phyloP scores from a whole-genome alignment of 2,888 invertebrate genomes.

The Dolichomitus sp. region DNA sequence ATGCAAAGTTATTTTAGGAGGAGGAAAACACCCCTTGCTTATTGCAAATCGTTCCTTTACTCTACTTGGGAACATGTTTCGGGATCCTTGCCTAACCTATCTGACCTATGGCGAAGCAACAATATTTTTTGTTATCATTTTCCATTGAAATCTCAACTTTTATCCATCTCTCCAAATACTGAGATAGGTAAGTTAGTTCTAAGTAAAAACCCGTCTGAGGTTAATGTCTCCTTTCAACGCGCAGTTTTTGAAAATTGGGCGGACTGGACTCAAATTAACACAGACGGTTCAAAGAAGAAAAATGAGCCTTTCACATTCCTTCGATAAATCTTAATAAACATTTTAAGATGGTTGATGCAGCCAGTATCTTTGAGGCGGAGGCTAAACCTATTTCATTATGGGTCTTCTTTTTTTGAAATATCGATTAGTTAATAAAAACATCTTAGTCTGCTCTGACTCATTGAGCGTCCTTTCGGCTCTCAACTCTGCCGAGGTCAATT shows the following conservation, averaged over 20 bases:
- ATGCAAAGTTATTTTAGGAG: neutral
- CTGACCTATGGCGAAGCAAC: no score
- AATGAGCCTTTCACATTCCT: neutral
- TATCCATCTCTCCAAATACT: no score
- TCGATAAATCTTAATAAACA: neutral
- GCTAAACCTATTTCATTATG: neutral
- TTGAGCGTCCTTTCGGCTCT: neutral
- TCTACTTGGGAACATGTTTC: neutral
- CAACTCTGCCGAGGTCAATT: neutral
- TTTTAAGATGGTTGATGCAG: neutral
- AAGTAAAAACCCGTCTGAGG: no score
- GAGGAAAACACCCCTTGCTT: neutral
- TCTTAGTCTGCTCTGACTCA: neutral
- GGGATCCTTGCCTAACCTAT: neutral
- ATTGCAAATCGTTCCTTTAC: neutral
- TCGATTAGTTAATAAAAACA: neutral
- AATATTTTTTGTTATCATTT: no score
- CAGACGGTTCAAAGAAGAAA: neutral
- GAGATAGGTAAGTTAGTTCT: no score
- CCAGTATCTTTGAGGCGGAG: constrained; percentile 1
- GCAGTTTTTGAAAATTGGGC: no score
- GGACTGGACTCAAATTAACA: no score
- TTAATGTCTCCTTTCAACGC: no score
- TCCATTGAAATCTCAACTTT: no score
- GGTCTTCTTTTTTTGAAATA: neutral